Percentiles rank a stretch among this genome's conserved stretches.
phyloP scores from a whole-genome alignment of 2,888 invertebrate genomes.

The Rambutsinella grinnellia region DNA sequence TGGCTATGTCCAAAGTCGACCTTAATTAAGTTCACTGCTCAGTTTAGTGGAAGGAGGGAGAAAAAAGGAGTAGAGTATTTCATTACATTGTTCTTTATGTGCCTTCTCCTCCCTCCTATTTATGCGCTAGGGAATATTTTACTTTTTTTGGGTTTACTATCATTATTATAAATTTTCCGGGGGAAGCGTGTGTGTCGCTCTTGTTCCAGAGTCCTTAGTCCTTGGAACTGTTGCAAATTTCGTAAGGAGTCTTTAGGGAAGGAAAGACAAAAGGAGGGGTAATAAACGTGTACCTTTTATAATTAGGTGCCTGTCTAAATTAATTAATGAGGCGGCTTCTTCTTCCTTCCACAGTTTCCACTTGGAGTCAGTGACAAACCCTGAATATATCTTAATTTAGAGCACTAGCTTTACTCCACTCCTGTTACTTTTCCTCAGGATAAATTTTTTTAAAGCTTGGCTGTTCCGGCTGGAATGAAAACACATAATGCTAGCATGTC shows the following conservation, averaged over 20 bases:
- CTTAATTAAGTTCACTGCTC: neutral
- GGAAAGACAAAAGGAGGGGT: neutral
- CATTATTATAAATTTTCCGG: neutral
- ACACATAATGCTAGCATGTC: too few relatives aligned
- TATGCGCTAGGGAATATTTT: neutral
- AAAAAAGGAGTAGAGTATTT: neutral
- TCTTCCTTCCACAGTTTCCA: too few relatives aligned
- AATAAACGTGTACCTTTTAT: neutral
- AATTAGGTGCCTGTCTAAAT: neutral
- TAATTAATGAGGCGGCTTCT: neutral
- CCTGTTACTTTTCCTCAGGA: too few relatives aligned
- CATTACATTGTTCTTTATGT: too few relatives aligned
- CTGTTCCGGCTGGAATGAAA: too few relatives aligned
- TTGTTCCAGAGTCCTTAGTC: neutral
- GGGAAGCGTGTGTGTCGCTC: neutral
- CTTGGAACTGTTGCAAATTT: neutral
- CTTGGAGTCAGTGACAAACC: neutral
- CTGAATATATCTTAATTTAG: neutral
- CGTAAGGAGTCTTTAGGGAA: neutral
- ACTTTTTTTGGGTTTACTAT: neutral
- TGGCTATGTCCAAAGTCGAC: too few relatives aligned
- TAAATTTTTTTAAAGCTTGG: too few relatives aligned
- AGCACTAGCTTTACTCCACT: too few relatives aligned
- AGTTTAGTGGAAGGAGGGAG: neutral
- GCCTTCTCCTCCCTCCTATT: neutral